Base-by-base conservation (phyloP, 2,888 invertebrate genomes). In the Drosophila formosana region DNA sequence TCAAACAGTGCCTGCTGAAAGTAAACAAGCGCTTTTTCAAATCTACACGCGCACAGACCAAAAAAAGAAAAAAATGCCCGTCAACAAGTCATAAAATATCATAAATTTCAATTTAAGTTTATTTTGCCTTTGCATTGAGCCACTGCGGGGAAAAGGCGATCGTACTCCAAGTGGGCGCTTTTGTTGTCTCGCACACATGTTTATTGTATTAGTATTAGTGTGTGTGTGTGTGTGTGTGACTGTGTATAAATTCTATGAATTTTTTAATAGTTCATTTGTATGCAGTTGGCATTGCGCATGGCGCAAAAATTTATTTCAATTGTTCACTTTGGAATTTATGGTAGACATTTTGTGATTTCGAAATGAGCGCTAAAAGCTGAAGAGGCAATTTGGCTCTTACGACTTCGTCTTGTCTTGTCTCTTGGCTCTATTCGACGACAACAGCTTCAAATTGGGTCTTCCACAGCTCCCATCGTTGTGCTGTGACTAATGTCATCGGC, bases 261-360 rank as follows among this genome's bases (percentile, higher is more conserved):
- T 89, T 88, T 89, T 89, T 89, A 87, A 87, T 80, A 88, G 88
- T 87, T 89, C 47, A 90, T 87, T 87, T 89, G 87, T 88, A 88
- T 88, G 90, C 87, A 90, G 72, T 80, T 86, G 83, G 78, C 82
- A 73, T 80, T 65, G 83, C 74, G 74, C 89, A 85, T 90, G 90
- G 87, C 87, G 87, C 87, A 90, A 88, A 88, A 90, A 88, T 88
- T 90, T 88, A 88, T 88, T 88, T 88, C 88, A 90, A 90, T 88
- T 88, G 90, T 90, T 89, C 87, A 78, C 87, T 86, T 88, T 82
- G 90, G 90, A 90, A 88, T 88, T 90, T 89, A 83, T 83, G 73
- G 89, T 86, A 89, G 89, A 83, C 88, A 89, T 89, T 89, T 82
- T 83, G 89, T 88, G 88, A 82, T 89, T 83, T 83, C 89, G 80